phyloP scores from a whole-genome alignment of 2,888 invertebrate species.

The Drosophila rubida region DNA sequence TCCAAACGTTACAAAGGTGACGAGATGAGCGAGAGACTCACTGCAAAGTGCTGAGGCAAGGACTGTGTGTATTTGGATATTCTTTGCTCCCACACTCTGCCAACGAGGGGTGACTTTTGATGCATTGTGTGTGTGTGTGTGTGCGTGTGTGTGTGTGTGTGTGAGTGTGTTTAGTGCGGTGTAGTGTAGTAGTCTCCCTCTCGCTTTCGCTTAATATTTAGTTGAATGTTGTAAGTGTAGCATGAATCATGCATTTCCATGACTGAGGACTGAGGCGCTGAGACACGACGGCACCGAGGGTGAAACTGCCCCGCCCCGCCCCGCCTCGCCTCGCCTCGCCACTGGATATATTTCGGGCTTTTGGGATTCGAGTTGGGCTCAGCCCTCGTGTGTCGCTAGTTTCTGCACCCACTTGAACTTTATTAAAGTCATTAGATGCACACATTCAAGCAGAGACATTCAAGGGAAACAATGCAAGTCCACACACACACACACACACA shows the following conservation, averaged over 20 bases:
- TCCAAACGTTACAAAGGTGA: too few relatives aligned
- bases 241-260: conserved; percentile 63
- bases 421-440: conserved; percentile 71
- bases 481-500: conserved; percentile 24
- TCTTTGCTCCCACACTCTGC: conserved; percentile 3
- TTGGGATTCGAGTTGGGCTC: conserved; percentile 30
- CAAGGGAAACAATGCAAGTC: conserved; percentile 13
- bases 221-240: conserved; percentile 63
- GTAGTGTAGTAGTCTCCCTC: not conserved
- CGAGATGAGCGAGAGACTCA: not conserved
- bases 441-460: not conserved
- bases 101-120: conserved; percentile 22
- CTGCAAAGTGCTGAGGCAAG: not conserved
- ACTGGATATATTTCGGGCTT: conserved; percentile 3
- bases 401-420: conserved; percentile 61
- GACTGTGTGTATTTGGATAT: not conserved
- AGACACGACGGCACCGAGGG: conserved; percentile 38
- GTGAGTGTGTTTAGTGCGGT: not conserved
- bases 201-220: conserved; percentile 60
- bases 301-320: conserved; percentile 27
- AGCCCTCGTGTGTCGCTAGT: conserved; percentile 50
- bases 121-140: not conserved
- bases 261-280: conserved; percentile 37
- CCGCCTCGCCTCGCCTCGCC: not conserved
- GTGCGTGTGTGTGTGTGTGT: not conserved